Percentiles rank a stretch among this genome's conserved stretches.
Conservation (phyloP, 2,797 vertebrate species). For the Megaceryle alcyon region DNA sequence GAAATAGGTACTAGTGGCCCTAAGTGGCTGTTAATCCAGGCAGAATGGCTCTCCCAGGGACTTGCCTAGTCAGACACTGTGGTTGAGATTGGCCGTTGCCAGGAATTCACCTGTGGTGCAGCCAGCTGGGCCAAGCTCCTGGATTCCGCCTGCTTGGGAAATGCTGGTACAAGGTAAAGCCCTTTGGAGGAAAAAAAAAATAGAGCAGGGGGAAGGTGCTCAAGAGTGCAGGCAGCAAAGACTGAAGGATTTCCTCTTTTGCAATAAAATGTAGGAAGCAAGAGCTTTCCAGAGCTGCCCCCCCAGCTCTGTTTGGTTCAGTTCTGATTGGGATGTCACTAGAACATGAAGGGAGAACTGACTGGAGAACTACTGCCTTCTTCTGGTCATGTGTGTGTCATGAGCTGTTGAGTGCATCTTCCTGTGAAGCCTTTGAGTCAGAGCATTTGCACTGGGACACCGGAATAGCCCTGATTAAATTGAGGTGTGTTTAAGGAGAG, state of each 20-base stretch:
- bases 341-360: not conserved
- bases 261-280: not conserved
- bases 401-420: not conserved
- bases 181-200: not conserved
- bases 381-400: not conserved
- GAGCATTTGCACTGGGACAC: not conserved
- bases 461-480: not conserved
- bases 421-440: not conserved
- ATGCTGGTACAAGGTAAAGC: not conserved
- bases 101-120: not conserved
- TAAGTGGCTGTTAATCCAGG: conserved; percentile 17
- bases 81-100: not conserved
- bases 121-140: not conserved
- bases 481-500: not conserved
- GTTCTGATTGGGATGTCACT: not conserved
- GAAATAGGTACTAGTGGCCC: conserved; percentile 21
- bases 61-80: not conserved
- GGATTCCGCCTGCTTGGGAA: not conserved
- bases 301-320: not conserved
- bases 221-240: not conserved
- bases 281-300: not conserved
- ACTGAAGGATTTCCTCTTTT: not conserved
- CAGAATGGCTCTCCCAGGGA: not conserved
- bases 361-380: not conserved
- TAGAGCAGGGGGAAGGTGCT: not conserved